These are phyloP conservation scores for Hyaena hyaena DNA, from an alignment of 2,113 vertebrate genomes.

Conservation along the genomic window DNA sequence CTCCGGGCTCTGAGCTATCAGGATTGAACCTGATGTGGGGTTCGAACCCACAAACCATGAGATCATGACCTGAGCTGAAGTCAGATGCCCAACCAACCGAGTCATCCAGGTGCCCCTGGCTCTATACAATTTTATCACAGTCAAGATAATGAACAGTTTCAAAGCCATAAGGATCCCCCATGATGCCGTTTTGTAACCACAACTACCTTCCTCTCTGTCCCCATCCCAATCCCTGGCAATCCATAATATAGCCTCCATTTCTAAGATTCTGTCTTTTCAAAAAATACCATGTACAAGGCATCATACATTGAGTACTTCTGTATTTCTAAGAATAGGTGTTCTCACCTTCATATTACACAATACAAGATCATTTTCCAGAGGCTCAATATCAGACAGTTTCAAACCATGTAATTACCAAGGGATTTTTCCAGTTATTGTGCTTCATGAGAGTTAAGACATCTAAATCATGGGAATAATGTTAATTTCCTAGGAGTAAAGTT, in stretches of 20 bases:
- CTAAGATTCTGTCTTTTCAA: not conserved
- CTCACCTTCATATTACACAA: not conserved
- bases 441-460: not conserved
- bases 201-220: not conserved
- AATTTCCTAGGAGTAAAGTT: not conserved
- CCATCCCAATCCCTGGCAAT: not conserved
- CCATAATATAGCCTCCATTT: not conserved
- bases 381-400: not conserved
- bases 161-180: not conserved
- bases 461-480: not conserved
- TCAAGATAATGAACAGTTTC: not conserved
- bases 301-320: not conserved
- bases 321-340: not conserved
- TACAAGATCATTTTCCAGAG: not conserved
- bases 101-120: not conserved
- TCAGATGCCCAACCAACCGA: not conserved
- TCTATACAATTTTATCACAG: conserved; percentile 63
- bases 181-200: not conserved
- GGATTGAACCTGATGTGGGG: not conserved
- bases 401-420: not conserved
- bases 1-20: not conserved
- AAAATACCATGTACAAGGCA: not conserved
- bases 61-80: not conserved
- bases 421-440: not conserved
- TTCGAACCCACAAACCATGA: not conserved